phyloP scores from a whole-genome alignment of 1,140 invertebrate species.

The Dinothrombium tinctorium region DNA sequence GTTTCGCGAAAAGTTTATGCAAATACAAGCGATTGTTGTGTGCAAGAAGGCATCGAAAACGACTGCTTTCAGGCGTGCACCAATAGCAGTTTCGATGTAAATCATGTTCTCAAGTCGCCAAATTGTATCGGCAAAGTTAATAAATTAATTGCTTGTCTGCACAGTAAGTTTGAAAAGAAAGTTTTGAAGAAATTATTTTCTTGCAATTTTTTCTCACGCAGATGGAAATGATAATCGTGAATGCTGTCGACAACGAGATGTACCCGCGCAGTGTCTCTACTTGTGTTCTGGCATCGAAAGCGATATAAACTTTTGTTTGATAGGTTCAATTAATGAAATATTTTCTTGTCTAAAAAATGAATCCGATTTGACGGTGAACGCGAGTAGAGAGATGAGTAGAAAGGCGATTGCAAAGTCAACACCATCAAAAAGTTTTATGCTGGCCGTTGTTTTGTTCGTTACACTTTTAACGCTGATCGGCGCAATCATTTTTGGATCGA shows the following conservation, averaged over 20 bases:
- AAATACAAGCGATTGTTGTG: background rate
- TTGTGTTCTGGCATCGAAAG: constrained; percentile 1
- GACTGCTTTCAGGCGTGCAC: background rate
- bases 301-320: no score
- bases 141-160: background rate
- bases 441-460: background rate
- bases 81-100: background rate
- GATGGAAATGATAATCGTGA: constrained; percentile 1
- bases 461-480: background rate
- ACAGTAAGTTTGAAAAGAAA: background rate
- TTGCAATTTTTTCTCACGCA: background rate
- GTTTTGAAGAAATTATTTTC: background rate
- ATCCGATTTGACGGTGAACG: background rate
- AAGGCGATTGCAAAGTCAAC: background rate
- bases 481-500: background rate
- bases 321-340: background rate
- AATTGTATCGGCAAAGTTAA: background rate
- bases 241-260: background rate
- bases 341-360: background rate
- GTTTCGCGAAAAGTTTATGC: constrained; percentile 29
- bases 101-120: background rate
- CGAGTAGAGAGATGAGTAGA: background rate
- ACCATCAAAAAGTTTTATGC: background rate
- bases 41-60: background rate
- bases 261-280: background rate